A percentile compares a stretch with the other conserved stretches of the same genome.
These are phyloP conservation scores for Pelobates fuscus DNA, from an alignment of 2,113 vertebrate genomes.

Conservation along the genomic window DNA sequence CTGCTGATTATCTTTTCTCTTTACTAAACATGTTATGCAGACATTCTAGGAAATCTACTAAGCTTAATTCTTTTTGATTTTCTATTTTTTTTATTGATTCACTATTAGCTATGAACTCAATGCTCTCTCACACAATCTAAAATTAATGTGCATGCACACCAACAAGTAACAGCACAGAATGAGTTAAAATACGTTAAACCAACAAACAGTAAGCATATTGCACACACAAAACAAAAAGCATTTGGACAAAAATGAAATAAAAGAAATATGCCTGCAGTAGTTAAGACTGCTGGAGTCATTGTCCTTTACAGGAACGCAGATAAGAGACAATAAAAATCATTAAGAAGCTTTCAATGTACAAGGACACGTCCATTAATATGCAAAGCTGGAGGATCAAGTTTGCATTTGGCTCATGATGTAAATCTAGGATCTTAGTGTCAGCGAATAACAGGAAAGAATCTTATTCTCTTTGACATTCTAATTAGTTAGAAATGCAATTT, in stretches of 20 bases:
- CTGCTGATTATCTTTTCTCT: too few species aligned
- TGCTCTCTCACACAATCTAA: too few species aligned
- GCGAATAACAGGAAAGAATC: constrained; percentile 43
- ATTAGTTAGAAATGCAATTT: constrained; percentile 24
- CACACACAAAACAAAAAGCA: too few species aligned
- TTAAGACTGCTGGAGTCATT: not conserved
- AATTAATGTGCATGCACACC: too few species aligned
- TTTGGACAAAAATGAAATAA: not conserved
- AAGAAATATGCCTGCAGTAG: not conserved
- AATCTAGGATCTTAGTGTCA: constrained; percentile 46
- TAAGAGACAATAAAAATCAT: constrained; percentile 43
- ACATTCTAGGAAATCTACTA: too few species aligned
- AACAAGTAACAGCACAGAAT: too few species aligned
- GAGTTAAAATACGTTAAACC: too few species aligned
- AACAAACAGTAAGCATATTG: too few species aligned
- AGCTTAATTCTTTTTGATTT: too few species aligned
- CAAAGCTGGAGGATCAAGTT: constrained; percentile 46
- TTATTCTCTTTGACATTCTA: constrained; percentile 22
- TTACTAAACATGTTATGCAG: too few species aligned
- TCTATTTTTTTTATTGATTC: too few species aligned
- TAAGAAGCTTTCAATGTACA: constrained; percentile 41
- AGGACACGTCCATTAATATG: constrained; percentile 44
- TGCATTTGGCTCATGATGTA: constrained; percentile 38
- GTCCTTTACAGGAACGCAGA: constrained; percentile 13
- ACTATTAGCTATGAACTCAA: too few species aligned